Percentiles rank a stretch among this genome's conserved stretches.
Evolutionary conservation across 2,888 invertebrate genomes (phyloP).

Genomic region (Agrochola lota): DNA sequence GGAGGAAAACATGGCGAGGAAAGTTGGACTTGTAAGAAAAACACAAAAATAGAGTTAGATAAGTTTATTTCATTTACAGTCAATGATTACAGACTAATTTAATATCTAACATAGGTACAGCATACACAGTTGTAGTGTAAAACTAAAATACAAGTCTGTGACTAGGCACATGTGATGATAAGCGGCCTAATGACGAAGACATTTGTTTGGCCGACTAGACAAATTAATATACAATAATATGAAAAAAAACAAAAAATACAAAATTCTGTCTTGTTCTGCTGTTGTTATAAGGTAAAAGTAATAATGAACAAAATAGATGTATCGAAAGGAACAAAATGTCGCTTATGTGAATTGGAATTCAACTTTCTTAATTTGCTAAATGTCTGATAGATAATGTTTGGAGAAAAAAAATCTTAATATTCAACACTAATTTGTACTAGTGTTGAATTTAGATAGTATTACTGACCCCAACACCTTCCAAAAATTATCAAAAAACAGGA

Average conservation of each 20-base stretch:
- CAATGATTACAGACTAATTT: slow-evolving; percentile 69
- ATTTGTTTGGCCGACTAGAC: slow-evolving; percentile 11
- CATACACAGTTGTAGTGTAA: slow-evolving; percentile 59
- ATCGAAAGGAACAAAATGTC: not conserved
- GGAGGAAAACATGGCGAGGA: not conserved
- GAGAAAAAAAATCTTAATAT: not conserved
- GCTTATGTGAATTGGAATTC: no score
- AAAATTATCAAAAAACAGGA: not conserved
- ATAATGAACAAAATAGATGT: not conserved
- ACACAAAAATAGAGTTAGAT: slow-evolving; percentile 35
- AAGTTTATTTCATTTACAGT: slow-evolving; percentile 67
- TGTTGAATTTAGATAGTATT: not conserved
- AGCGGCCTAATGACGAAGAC: slow-evolving; percentile 17
- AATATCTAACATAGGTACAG: slow-evolving; percentile 63
- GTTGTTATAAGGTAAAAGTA: not conserved
- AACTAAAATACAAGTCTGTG: slow-evolving; percentile 69
- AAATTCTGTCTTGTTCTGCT: not conserved
- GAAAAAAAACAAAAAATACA: not conserved
- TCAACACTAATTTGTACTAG: not conserved
- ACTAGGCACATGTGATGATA: slow-evolving; percentile 66
- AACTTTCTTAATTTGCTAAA: not conserved
- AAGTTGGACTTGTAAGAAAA: not conserved
- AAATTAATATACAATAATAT: not conserved
- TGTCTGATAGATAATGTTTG: not conserved
- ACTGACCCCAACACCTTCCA: not conserved